Evolutionary conservation across 2,797 vertebrate genomes (phyloP).

Genomic region (Dromococcyx pavoninus): DNA sequence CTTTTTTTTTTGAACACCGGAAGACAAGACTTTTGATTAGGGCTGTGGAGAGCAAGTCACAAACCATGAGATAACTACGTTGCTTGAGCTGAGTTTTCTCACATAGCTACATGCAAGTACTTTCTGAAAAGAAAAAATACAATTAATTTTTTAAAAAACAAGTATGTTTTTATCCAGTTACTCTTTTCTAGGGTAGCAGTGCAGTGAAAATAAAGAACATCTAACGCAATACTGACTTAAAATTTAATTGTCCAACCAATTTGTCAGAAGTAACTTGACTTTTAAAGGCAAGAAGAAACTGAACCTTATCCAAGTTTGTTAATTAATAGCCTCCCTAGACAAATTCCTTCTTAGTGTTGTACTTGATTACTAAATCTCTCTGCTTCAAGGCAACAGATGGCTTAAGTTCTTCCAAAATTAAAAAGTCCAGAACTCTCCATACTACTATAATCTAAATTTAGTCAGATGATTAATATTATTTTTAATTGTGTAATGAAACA

Average conservation of each 20-base stretch:
- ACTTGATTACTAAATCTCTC: constrained; percentile 77
- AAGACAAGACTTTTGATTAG: background rate
- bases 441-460: constrained; percentile 62
- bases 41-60: background rate
- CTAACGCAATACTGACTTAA: constrained; percentile 44
- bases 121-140: background rate
- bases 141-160: background rate
- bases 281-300: constrained; percentile 69
- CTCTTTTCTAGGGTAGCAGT: background rate
- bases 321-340: constrained; percentile 79
- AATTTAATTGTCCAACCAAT: constrained; percentile 43
- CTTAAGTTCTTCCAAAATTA: constrained; percentile 72
- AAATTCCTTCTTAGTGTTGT: constrained; percentile 74
- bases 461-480: constrained; percentile 40
- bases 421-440: constrained; percentile 64
- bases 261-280: constrained; percentile 61
- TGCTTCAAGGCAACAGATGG: constrained; percentile 79
- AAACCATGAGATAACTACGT: background rate
- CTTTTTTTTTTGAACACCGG: background rate
- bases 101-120: background rate
- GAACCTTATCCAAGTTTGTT: constrained; percentile 77
- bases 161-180: background rate
- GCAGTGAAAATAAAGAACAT: background rate
- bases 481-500: constrained; percentile 30
- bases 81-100: background rate